Conservation (phyloP, 2,888 invertebrate genomes). For the Scaptomyza flava region DNA sequence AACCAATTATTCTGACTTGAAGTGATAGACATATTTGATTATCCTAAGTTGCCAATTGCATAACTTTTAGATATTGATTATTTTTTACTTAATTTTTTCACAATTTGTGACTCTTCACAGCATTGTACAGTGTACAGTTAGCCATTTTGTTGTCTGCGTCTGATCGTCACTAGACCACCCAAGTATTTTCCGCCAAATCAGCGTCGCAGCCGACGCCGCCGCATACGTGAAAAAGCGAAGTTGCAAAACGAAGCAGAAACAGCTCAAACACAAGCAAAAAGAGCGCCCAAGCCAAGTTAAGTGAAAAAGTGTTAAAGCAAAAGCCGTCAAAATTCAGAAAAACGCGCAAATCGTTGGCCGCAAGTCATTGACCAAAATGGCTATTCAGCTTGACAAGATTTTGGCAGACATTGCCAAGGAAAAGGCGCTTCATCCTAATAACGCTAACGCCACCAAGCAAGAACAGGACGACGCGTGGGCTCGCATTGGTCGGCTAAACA, state of each 20-base stretch:
- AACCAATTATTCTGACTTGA: not conserved
- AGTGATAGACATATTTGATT: too few species aligned
- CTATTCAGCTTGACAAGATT: constrained; percentile 83
- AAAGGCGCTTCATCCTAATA: constrained; percentile 81
- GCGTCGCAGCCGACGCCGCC: constrained; percentile 62
- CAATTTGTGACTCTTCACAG: not conserved
- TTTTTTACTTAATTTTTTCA: not conserved
- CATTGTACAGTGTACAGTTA: not conserved
- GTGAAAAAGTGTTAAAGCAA: constrained; percentile 37
- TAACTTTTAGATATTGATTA: not conserved
- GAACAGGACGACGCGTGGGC: constrained; percentile 83
- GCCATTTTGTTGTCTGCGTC: constrained; percentile 39
- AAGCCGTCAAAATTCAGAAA: constrained; percentile 63
- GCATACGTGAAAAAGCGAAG: constrained; percentile 69
- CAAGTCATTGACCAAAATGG: constrained; percentile 77
- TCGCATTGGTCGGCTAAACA: constrained; percentile 82
- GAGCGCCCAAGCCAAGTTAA: constrained; percentile 43
- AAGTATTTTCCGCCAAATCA: constrained; percentile 71
- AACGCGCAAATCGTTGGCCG: constrained; percentile 52
- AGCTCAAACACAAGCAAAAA: constrained; percentile 49
- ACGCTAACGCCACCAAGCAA: constrained; percentile 74
- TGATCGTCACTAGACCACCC: constrained; percentile 30
- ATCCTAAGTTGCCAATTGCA: not conserved
- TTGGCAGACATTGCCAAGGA: constrained; percentile 82
- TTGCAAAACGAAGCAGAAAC: constrained; percentile 60